Evolutionary conservation across 2,113 vertebrate species (phyloP), one percentile per base, ranked within the genome.

Genomic region (Dermatemys mawii): DNA sequence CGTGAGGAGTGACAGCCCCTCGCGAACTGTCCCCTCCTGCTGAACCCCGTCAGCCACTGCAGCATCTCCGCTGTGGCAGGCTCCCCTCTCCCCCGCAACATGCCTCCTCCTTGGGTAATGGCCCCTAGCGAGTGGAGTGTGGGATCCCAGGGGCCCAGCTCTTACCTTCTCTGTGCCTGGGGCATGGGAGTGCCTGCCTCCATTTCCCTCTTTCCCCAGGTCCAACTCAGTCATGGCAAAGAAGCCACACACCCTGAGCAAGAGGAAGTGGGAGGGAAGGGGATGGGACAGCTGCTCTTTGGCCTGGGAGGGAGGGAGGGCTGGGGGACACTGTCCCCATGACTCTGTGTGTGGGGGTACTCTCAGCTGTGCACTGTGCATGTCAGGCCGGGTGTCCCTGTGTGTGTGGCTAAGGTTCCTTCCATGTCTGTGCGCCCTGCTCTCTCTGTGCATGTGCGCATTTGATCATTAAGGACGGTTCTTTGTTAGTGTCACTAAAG

Each of bases 161-260:
- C 63, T 89, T 51, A 0, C 0, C 0, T 0, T 27, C 26, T 78
- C 79, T 22, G 70, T 44, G 38, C 51, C 54, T 29, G 83, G 60
- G 0, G 2, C 8, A 35, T 24, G n/a, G 90, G 80, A 63, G 4
- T 2, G 8, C 63, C 60, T 84, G 81, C 17, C 46, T n/a, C 41
- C 41, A 2, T 76, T 14, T 27, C 1, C 0, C 13, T 46, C 53
- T 41, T 29, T 67, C 12, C 57, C 89, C 85, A 48, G 79, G 79
- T n/a, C 78, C 49, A n/a, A 0, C 24, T 10, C 1, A 2, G 10
- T 19, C 51, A 8, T 1, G 51, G 38, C 16, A 83, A 79, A 22
- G 75, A 70, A 8, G 3, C 8, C 53, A 35, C 35, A 0, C 0
- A 1, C 46, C 14, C n/a, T 26, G 5, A 1, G 2, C 57, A 29